These are phyloP conservation scores for Salvator merianae DNA, from an alignment of 2,113 vertebrate genomes.

Conservation along the genomic window DNA sequence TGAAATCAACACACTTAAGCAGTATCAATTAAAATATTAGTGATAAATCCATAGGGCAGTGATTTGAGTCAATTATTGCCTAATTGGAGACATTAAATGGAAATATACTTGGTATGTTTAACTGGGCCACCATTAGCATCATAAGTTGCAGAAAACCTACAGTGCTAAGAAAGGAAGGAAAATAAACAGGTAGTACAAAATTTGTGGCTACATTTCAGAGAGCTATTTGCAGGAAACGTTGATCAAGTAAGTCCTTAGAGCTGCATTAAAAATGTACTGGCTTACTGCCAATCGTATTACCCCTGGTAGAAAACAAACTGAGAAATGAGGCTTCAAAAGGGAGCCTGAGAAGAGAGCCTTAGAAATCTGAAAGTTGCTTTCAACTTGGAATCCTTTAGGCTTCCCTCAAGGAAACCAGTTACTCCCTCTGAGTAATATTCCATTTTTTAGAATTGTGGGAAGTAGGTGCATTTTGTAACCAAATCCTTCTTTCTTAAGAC, in stretches of 20 bases:
- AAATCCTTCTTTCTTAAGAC: not conserved
- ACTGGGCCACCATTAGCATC: constrained; percentile 30
- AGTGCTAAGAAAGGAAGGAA: constrained; percentile 43
- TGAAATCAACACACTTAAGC: not conserved
- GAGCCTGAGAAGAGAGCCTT: constrained; percentile 48
- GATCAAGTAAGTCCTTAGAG: constrained; percentile 49
- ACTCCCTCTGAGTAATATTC: constrained; percentile 29
- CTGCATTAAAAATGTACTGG: constrained; percentile 51
- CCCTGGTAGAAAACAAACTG: constrained; percentile 41
- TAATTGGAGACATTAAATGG: not conserved
- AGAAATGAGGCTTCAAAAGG: constrained; percentile 59
- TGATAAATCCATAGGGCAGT: constrained; percentile 3
- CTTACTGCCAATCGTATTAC: constrained; percentile 40
- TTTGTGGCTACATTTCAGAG: constrained; percentile 56
- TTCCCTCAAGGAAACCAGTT: constrained; percentile 35
- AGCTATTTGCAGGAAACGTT: constrained; percentile 54
- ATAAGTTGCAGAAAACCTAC: constrained; percentile 26
- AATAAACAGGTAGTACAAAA: constrained; percentile 62
- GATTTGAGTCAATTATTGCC: constrained; percentile 7
- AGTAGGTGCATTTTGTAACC: constrained; percentile 4
- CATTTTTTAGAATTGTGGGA: constrained; percentile 17
- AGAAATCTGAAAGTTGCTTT: constrained; percentile 46
- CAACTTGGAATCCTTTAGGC: constrained; percentile 36
- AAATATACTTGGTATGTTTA: constrained; percentile 5
- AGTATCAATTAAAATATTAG: not conserved